Evolutionary conservation across 2,797 vertebrate genomes (phyloP).

Genomic region (Rhynchotus rufescens): DNA sequence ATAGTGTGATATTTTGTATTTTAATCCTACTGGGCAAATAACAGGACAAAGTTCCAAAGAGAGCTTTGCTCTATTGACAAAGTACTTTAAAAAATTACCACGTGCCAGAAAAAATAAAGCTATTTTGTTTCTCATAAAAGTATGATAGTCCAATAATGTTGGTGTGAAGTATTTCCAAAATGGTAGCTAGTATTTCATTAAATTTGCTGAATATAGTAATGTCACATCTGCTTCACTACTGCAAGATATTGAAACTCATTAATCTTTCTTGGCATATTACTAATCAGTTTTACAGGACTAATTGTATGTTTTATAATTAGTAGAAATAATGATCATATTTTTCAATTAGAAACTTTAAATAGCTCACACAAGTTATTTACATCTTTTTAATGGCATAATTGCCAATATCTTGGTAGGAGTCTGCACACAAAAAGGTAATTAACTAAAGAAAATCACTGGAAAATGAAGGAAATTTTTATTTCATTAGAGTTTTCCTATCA

Average conservation of each 20-base stretch:
- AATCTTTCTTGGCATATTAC: not conserved
- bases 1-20: not conserved
- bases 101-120: not conserved
- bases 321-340: slow-evolving; percentile 5
- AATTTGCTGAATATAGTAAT: not conserved
- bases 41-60: not conserved
- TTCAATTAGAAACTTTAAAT: not conserved
- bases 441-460: not conserved
- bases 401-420: not conserved
- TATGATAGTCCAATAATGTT: not conserved
- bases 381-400: not conserved
- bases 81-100: not conserved
- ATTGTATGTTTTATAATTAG: not conserved
- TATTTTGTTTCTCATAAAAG: not conserved
- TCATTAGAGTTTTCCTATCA: not conserved
- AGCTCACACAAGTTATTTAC: not conserved
- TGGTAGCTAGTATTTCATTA: not conserved
- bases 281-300: not conserved
- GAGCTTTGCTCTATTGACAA: not conserved
- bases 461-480: not conserved
- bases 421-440: not conserved
- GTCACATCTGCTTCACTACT: not conserved
- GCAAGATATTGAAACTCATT: not conserved
- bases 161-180: not conserved
- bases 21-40: not conserved